Percentiles rank a stretch among this genome's conserved stretches.
Evolutionary conservation across 2,888 invertebrate species (phyloP).

Genomic region (Rhopalosiphum nymphaeae): DNA sequence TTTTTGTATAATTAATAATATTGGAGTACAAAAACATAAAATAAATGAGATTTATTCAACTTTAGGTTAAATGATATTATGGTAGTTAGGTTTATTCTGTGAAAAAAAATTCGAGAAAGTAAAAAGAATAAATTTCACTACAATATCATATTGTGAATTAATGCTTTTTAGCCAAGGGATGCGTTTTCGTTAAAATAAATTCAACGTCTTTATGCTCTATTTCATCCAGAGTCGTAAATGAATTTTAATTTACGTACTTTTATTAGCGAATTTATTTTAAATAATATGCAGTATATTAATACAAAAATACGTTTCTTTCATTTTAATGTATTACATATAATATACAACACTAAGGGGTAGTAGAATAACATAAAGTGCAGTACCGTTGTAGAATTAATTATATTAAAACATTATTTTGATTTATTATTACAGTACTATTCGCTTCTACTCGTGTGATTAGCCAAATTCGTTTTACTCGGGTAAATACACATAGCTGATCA

Average conservation of each 20-base stretch:
- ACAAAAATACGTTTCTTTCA: background rate
- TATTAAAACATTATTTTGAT: background rate
- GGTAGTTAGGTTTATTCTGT: background rate
- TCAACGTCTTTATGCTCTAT: background rate
- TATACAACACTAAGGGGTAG: background rate
- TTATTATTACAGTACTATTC: background rate
- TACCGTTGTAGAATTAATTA: background rate
- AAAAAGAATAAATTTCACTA: background rate
- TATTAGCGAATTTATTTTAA: background rate
- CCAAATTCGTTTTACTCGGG: background rate
- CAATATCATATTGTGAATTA: background rate
- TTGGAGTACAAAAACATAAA: background rate
- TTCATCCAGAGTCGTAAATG: background rate
- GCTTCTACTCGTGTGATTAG: background rate
- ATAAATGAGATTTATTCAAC: background rate
- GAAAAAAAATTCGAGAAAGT: background rate
- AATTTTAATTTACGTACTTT: background rate
- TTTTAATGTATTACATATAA: background rate
- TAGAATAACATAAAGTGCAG: background rate
- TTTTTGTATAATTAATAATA: background rate
- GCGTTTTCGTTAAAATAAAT: constrained; percentile 14
- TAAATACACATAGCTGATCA: background rate
- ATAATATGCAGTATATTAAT: background rate
- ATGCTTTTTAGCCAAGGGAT: background rate
- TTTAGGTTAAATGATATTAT: background rate